Base-by-base conservation (phyloP, 2,113 vertebrate species). In the Archocentrus centrarchus region DNA sequence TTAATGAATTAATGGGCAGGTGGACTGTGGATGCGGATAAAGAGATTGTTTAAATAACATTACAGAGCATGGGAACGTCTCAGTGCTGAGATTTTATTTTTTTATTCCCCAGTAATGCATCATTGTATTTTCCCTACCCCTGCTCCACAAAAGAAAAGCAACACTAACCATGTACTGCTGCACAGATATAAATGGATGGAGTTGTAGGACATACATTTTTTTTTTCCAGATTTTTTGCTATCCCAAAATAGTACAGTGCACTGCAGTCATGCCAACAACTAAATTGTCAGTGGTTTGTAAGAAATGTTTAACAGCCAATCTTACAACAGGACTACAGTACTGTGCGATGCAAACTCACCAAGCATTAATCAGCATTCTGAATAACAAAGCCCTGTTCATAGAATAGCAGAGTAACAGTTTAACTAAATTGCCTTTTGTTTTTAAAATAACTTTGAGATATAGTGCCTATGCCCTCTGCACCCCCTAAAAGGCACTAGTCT, bases 1-100 rank as follows among this genome's bases (percentile, higher is more conserved):
- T 76, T 91, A 91, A 89, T 82, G 57, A 86, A 88, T 73, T 58
- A 85, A 88, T 82, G 47, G 61, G 77, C 83, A 91, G 84, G 81
- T 88, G 86, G 80, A 86, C 59, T 6, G 22, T 53, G 59, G 61
- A 78, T 75, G 80, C 57, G 11, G 14, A n/a, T 55, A 4, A 22
- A 55, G 15, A 75, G 44, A 79, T 59, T 53, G 20, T 86, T 68
- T 61, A 55, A n/a, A 62, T 32, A 73, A 55, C 39, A 80, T 76
- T 73, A 55, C 7, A 41, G n/a, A 66, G 53, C 60, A 35, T 27
- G 53, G 75, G 5, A 39, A 60, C 3, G 2, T 75, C 32, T 73
- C 20, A 59, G 24, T 20, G 60, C 14, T 37, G 6, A 15, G 18
- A 50, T 37, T 81, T 47, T 30, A 32, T 47, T 59, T 20, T 35